These are phyloP conservation scores for Hippocampus kuda DNA, from an alignment of 2,797 vertebrate species.

Conservation along the genomic window DNA sequence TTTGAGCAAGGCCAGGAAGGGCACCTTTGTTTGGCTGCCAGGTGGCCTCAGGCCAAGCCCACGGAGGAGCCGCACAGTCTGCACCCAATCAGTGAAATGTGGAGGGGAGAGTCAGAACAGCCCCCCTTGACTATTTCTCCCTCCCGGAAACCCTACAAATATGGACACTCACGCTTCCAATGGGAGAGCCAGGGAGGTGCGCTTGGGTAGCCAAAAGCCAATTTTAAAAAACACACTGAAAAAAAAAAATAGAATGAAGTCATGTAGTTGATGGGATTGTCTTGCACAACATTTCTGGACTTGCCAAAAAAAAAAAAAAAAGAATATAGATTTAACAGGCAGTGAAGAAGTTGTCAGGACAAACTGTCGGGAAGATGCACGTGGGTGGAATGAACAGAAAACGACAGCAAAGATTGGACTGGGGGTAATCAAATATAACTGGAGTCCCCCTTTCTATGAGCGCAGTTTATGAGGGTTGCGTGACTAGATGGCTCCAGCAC, in stretches of 20 bases:
- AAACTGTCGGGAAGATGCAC: slow-evolving; percentile 17
- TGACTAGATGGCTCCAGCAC: slow-evolving; percentile 7
- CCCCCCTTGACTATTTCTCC: slow-evolving; percentile 44
- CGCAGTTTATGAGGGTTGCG: slow-evolving; percentile 30
- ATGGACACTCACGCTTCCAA: slow-evolving; percentile 9
- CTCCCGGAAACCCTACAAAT: slow-evolving; percentile 26
- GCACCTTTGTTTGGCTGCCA: slow-evolving; percentile 79
- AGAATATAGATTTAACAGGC: not conserved
- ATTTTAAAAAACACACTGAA: slow-evolving; percentile 1
- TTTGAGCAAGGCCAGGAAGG: slow-evolving; percentile 66
- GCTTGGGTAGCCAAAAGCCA: slow-evolving; percentile 2
- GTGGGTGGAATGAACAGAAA: slow-evolving; percentile 21
- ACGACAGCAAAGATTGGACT: slow-evolving; percentile 15
- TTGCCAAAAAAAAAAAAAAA: not conserved
- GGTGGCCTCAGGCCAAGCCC: slow-evolving; percentile 67
- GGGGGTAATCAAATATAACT: slow-evolving; percentile 24
- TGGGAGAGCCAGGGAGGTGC: slow-evolving; percentile 12
- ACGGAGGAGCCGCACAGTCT: slow-evolving; percentile 72
- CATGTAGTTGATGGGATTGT: not conserved
- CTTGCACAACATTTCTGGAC: slow-evolving; percentile 5
- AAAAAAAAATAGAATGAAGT: slow-evolving; percentile 2
- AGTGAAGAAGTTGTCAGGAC: slow-evolving; percentile 2
- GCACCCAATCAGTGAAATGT: slow-evolving; percentile 70
- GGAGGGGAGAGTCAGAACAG: slow-evolving; percentile 53
- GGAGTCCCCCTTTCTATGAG: slow-evolving; percentile 27